Evolutionary conservation across 2,113 vertebrate genomes (phyloP).

Genomic region (Gadus macrocephalus): DNA sequence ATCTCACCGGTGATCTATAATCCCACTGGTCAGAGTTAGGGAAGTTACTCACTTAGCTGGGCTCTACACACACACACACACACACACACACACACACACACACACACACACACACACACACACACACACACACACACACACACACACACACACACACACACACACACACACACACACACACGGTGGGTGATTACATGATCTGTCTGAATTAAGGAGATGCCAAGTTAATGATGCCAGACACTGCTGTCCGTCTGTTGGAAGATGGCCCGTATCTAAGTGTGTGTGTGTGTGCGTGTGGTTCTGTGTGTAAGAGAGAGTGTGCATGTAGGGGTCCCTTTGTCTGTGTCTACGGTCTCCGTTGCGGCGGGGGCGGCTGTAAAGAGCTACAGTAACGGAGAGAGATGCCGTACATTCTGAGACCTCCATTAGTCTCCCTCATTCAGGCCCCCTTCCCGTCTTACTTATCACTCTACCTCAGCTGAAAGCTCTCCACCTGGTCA

Average conservation of each 20-base stretch:
- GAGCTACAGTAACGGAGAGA: slow-evolving; percentile 63
- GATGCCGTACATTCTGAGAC: slow-evolving; percentile 52
- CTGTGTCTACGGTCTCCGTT: no score
- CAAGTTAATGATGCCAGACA: slow-evolving; percentile 64
- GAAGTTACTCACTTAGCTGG: slow-evolving; percentile 28
- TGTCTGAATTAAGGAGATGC: slow-evolving; percentile 52
- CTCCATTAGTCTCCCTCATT: slow-evolving; percentile 68
- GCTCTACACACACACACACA: slow-evolving; percentile 10
- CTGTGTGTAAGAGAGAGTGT: neutral
- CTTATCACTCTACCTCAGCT: slow-evolving; percentile 36
- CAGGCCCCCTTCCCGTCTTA: slow-evolving; percentile 13
- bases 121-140: no score
- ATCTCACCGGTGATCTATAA: slow-evolving; percentile 15
- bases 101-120: no score
- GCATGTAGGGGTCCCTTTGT: no score
- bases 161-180: neutral
- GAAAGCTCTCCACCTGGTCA: slow-evolving; percentile 16
- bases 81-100: no score
- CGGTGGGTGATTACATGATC: slow-evolving; percentile 31
- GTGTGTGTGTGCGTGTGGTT: slow-evolving; percentile 19
- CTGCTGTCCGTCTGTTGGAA: slow-evolving; percentile 52
- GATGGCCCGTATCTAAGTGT: slow-evolving; percentile 39
- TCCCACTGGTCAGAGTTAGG: slow-evolving; percentile 19
- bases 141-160: neutral
- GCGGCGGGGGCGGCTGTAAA: slow-evolving; percentile 33